Base-by-base conservation (phyloP, 2,888 invertebrate species). In the Heliconius charithonia region DNA sequence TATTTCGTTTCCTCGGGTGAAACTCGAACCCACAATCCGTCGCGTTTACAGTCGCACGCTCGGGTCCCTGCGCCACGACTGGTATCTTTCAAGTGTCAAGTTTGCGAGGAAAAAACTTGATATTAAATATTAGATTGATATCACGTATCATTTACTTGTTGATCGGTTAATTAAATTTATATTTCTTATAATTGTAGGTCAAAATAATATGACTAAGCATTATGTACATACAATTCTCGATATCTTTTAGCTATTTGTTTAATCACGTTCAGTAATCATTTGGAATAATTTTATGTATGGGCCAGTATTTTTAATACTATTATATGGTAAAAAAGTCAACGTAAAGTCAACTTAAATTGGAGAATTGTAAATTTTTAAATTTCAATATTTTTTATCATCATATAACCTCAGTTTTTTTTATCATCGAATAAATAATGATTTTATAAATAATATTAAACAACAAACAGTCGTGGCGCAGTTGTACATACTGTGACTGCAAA, bases 131-230 rank as follows among this genome's bases (percentile, higher is more conserved):
- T 56, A 56, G 3, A 56, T 22, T 6, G 56, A 56, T 56, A 56
- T 19, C 56, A 56, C 59, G 22, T 59, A 12, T 59, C n/a, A n/a
- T 12, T 59, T 59, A n/a, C 59, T n/a, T n/a, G n/a, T n/a, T 59
- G n/a, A 59, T 59, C n/a, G n/a, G 59, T 59, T 59, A 59, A 59
- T 59, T 59, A 59, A 59, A n/a, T n/a, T n/a, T 10, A 59, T 59
- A 51, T 51, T 51, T 51, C 51, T 51, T 51, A 51, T 51, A 51
- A 51, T 51, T 51, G 7, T 51, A 51, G 51, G 51, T 51, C 51
- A 51, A 51, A 51, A 51, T 19, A 51, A 19, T 51, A n/a, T 59
- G 59, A 59, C 59, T n/a, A n/a, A 59, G 59, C 59, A 9, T 3
- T 59, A 59, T n/a, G 22, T 45, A 16, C 45, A 12, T n/a, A n/a